Evolutionary conservation across 2,888 invertebrate genomes (phyloP), one percentile per base, ranked within the genome.

Genomic region (Eucera pruinosa): DNA sequence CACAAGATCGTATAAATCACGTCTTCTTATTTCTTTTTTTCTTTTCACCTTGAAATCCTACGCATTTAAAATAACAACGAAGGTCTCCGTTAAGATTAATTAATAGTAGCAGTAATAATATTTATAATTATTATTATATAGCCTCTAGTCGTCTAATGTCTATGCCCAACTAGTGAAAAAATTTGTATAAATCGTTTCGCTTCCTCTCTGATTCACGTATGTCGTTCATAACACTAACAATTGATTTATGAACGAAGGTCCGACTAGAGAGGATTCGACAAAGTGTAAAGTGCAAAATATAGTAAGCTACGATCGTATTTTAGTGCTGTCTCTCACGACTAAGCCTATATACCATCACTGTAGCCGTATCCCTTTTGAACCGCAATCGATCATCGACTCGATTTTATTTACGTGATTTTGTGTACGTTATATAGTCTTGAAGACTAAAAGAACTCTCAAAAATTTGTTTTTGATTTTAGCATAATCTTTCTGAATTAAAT

Each of bases 141-240:
- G 91, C 91, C 90, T 91, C 91, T 91, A 91, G 89, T 91, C 89
- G 87, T 90, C 89, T 90, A 91, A 88, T 82, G 81, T 89, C 89
- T 90, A 91, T 87, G 88, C 86, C 88, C 89, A 89, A 88, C 89
- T 90, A 91, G 88, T 89, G 86, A 89, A 89, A 89, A 87, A 87
- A 87, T 86, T 85, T 78, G 78, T 85, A 83, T 81, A 85, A 85
- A 85, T 86, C 83, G 78, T 82, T 61, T 83, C 70, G 81, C 71
- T 45, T 73, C 80, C 83, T 79, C 83, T 84, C 83, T 67, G 64
- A 69, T 75, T 60, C 78, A 76, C 70, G 60, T 67, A 23, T 52
- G 61, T 73, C 81, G 67, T 70, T 62, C 78, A 55, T 52, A 50
- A 41, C n/a, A 58, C 20, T 62, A 70, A 69, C 75, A 45, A 65